phyloP scores from a whole-genome alignment of 2,888 invertebrate species.

The Rhagonycha lutea region DNA sequence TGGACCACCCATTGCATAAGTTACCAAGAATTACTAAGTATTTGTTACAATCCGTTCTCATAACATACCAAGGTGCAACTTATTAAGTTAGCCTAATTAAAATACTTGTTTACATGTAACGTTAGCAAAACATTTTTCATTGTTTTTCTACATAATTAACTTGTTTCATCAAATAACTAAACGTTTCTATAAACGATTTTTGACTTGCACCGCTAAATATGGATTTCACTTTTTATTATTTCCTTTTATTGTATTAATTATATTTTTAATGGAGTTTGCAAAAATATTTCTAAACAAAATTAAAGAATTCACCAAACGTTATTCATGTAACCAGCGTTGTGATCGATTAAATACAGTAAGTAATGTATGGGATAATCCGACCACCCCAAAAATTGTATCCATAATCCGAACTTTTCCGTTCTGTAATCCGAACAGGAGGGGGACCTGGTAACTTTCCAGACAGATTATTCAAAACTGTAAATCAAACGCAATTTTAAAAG shows the following conservation, averaged over 20 bases:
- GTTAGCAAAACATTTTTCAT: neutral
- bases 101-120: neutral
- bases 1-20: slow-evolving; percentile 34
- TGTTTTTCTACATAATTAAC: neutral
- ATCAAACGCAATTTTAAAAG: no score
- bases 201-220: neutral
- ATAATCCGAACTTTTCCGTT: no score
- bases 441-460: no score
- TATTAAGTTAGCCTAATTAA: neutral
- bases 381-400: no score
- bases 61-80: slow-evolving; percentile 18
- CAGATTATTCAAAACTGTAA: no score
- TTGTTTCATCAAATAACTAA: neutral
- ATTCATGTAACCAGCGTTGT: no score
- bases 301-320: no score
- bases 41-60: slow-evolving; percentile 17
- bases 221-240: neutral
- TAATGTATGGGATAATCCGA: no score
- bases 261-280: no score
- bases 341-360: no score
- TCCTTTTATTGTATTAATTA: neutral
- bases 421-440: no score
- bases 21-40: slow-evolving; percentile 32
- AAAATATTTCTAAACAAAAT: no score
- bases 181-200: neutral